Evolutionary conservation across 2,888 invertebrate genomes (phyloP).

Genomic region (Gastrophysa polygoni): DNA sequence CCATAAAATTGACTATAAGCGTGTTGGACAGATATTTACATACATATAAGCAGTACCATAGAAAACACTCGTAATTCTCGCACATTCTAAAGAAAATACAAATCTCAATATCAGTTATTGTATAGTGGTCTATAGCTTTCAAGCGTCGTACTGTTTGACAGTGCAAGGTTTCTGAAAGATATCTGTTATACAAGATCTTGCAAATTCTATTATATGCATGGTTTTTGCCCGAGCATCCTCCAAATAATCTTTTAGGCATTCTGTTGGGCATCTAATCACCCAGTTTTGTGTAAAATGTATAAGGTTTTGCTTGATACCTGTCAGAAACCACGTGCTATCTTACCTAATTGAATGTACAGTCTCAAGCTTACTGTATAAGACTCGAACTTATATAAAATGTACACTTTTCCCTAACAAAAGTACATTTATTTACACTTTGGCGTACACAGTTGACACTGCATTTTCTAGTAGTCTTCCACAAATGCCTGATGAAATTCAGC

Average conservation of each 20-base stretch:
- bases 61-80: slow-evolving; percentile 36
- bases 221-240: background rate
- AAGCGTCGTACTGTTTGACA: slow-evolving; percentile 40
- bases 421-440: slow-evolving; percentile 51
- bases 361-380: slow-evolving; percentile 43
- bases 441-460: slow-evolving; percentile 17
- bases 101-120: slow-evolving; percentile 30
- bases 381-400: slow-evolving; percentile 38
- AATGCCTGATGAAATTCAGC: slow-evolving; percentile 22
- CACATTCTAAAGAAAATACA: slow-evolving; percentile 39
- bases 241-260: no score
- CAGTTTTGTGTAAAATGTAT: no score
- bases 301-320: no score
- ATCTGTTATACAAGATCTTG: no score
- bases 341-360: slow-evolving; percentile 31
- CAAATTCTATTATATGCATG: no score
- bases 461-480: background rate
- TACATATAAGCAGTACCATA: slow-evolving; percentile 40
- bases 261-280: no score
- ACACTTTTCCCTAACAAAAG: slow-evolving; percentile 44
- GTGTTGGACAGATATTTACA: slow-evolving; percentile 52
- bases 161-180: slow-evolving; percentile 9
- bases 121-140: slow-evolving; percentile 36
- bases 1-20: slow-evolving; percentile 55
- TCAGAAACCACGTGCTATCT: slow-evolving; percentile 8